Evolutionary conservation across 2,797 vertebrate genomes (phyloP), one percentile per base, ranked within the genome.

Genomic region (Gymnothorax reevesii): DNA sequence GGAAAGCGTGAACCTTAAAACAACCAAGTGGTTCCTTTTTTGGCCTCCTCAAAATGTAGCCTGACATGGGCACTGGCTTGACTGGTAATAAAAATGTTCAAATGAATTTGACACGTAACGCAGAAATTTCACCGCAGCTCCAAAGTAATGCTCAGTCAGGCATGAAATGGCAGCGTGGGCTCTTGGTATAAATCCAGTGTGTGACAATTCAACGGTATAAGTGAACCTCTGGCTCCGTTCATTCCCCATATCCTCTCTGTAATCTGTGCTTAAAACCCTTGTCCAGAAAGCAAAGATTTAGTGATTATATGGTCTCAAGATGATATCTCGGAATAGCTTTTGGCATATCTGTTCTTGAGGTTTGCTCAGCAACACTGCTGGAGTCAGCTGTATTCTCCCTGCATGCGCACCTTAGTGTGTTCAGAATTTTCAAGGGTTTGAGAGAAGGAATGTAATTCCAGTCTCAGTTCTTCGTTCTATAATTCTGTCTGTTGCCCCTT

Each of bases 211-310:
- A 10, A 27, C 71, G 33, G 71, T 75, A 75, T 33, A 27, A 71
- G 25, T 71, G 69, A 71, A 71, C 33, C 71, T 75, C 33, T 33
- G 13, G 73, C 73, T 13, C 73, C 8, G 15, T 77, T 77, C 10
- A 20, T 77, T 77, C 73, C 33, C 42, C 33, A 77, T 77, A 49
- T 77, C 73, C 73, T 77, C 42, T 20, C 73, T 77, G 33, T 77
- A 52, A 77, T 42, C 42, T 42, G 33, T 77, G 73, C 25, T 9
- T 83, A 62, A 83, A 83, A 59, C 22, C 27, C 59, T 13, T 33
- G 25, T 7, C 27, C 57, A 20, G 57, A 62, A 57, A 83, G 57
- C 57, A 60, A 62, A 83, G 82, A 60, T 83, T 59, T 83, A 83
- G 52, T n/a, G 57, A 57, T 83, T 33, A 33, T 60, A 60, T 59